Evolutionary conservation across 2,888 invertebrate genomes (phyloP).

Genomic region (Charanyca ferruginea): DNA sequence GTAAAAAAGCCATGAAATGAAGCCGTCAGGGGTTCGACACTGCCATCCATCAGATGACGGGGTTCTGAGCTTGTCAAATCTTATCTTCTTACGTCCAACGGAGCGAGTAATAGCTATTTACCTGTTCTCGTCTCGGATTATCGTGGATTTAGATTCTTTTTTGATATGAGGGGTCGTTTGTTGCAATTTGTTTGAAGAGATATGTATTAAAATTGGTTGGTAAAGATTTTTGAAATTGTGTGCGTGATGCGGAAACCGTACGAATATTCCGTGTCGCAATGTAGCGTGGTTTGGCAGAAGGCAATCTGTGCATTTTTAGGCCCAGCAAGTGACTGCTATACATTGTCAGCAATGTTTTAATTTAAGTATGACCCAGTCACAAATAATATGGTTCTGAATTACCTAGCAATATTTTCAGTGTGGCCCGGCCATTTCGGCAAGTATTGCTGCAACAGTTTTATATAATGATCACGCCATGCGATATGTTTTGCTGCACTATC

Average conservation of each 20-base stretch:
- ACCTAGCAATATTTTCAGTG: too few relatives aligned
- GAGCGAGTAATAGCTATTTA: conserved; percentile 90
- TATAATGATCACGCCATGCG: too few relatives aligned
- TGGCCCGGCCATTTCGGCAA: too few relatives aligned
- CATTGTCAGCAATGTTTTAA: too few relatives aligned
- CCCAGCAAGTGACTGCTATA: too few relatives aligned
- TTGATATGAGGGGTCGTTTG: conserved; percentile 75
- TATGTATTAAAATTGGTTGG: conserved; percentile 42
- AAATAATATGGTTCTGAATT: too few relatives aligned
- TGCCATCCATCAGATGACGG: conserved; percentile 84
- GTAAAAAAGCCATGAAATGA: conserved; percentile 84
- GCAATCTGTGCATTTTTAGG: background rate
- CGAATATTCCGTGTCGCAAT: background rate
- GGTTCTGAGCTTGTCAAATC: conserved; percentile 78
- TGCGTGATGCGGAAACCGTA: background rate
- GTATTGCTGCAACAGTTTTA: too few relatives aligned
- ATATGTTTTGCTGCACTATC: too few relatives aligned
- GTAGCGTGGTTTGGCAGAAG: background rate
- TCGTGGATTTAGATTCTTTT: conserved; percentile 84
- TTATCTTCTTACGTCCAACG: conserved; percentile 83
- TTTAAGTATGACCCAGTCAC: too few relatives aligned
- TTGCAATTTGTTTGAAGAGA: conserved; percentile 63
- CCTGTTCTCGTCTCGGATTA: conserved; percentile 85
- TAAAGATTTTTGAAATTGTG: conserved; percentile 36
- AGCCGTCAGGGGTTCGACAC: conserved; percentile 78